Conservation (phyloP, 2,797 vertebrate genomes). For the Thamnophis elegans region DNA sequence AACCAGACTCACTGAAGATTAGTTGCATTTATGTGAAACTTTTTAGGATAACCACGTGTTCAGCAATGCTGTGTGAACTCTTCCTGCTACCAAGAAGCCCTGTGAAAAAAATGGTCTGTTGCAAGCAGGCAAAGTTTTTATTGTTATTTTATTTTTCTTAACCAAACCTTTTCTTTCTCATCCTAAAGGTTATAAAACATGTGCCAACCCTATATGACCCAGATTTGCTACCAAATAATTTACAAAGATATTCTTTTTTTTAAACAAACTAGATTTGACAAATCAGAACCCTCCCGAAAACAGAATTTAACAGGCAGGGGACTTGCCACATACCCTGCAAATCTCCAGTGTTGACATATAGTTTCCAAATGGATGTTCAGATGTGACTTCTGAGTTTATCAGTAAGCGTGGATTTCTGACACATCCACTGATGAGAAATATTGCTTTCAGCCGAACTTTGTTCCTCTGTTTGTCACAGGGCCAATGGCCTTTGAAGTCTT, state of each 20-base stretch:
- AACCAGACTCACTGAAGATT: not conserved
- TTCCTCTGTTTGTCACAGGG: constrained; percentile 38
- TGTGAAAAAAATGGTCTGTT: not conserved
- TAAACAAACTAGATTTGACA: not conserved
- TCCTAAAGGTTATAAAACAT: not conserved
- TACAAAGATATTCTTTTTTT: not conserved
- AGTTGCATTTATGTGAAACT: not conserved
- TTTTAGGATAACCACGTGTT: not conserved
- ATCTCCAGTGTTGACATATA: not conserved
- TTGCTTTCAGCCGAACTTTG: constrained; percentile 31
- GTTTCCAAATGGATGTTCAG: not conserved
- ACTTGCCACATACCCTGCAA: not conserved
- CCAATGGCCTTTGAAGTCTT: constrained; percentile 62
- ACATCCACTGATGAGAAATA: constrained; percentile 29
- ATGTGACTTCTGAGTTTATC: fast-evolving
- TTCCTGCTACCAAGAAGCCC: not conserved
- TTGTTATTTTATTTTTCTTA: not conserved
- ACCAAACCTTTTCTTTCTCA: not conserved
- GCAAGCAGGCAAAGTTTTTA: not conserved
- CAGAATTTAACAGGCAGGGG: not conserved
- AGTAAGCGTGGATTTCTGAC: not conserved
- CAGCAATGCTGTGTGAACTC: not conserved
- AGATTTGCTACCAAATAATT: not conserved
- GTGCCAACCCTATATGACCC: not conserved
- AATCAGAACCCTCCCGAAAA: not conserved